These are phyloP conservation scores for Tetramorium bicarinatum DNA, from an alignment of 2,888 invertebrate species.

Conservation along the genomic window DNA sequence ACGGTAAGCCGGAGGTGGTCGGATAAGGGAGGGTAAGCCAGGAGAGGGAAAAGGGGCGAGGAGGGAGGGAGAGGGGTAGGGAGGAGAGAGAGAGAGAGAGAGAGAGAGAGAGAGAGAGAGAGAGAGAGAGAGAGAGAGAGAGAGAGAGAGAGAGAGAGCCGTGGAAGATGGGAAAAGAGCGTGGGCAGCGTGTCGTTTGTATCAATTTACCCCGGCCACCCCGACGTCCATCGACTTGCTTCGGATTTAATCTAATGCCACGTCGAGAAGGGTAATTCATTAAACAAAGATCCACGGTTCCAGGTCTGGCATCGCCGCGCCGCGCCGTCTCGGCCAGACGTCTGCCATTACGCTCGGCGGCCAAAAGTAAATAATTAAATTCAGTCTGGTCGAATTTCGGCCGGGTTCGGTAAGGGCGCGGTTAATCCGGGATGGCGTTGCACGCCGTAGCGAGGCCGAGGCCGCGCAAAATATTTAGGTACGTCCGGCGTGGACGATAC, in stretches of 20 bases:
- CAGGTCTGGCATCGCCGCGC: conserved; percentile 26
- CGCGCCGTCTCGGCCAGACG: conserved; percentile 43
- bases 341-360: conserved; percentile 49
- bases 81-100: not conserved
- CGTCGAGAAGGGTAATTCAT: conserved; percentile 79
- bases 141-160: conserved; percentile 40
- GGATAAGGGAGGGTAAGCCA: not conserved
- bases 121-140: conserved; percentile 42
- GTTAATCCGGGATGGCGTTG: conserved; percentile 51
- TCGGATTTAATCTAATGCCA: conserved; percentile 81
- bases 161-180: conserved; percentile 58
- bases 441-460: not conserved
- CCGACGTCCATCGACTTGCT: conserved; percentile 73
- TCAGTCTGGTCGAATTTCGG: conserved; percentile 73
- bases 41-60: not conserved
- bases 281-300: conserved; percentile 76
- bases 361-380: conserved; percentile 80
- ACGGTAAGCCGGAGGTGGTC: conserved; percentile 30
- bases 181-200: conserved; percentile 81
- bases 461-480: conserved; percentile 58
- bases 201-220: conserved; percentile 79
- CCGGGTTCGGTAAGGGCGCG: conserved; percentile 35
- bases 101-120: conserved; percentile 42
- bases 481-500: conserved; percentile 38
- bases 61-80: conserved; percentile 42